Base-by-base conservation (phyloP, 2,797 vertebrate genomes). In the Fistularia tabacaria region DNA sequence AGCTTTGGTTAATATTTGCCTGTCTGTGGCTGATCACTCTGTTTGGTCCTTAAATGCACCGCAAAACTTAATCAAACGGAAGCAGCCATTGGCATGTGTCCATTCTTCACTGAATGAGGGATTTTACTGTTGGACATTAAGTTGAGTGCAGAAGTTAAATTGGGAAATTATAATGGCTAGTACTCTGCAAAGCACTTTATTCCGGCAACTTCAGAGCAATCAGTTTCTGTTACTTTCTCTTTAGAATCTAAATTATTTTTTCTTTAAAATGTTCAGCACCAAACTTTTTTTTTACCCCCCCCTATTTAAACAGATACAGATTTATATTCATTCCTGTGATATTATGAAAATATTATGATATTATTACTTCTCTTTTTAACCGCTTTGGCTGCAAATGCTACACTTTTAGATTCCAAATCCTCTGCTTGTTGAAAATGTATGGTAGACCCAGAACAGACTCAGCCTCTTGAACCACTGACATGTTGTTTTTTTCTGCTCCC, bases 61-160 rank as follows among this genome's bases (percentile, higher is more conserved):
- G 14, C 14, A 53, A 53, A 61, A 71, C 50, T 36, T 42, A 60
- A 14, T 70, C 39, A 51, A 13, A 53, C 3, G 11, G n/a, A 58
- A 45, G 42, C 15, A n/a, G 39, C 37, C 47, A 54, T 46, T 65
- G 57, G 46, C 14, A 40, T 3, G 8, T 42, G 9, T 38, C 14
- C 46, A 40, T 49, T 52, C 10, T 49, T 48, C 8, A 14, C n/a
- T 45, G n/a, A 6, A n/a, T 10, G 13, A 46, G 15, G 50, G 4
- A 8, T 12, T 63, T 57, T 52, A 47, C 10, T 36, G 36, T 41
- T 38, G n/a, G 37, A 46, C 36, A 48, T 57, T n/a, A 44, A 40
- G 6, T 71, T 44, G 57, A 40, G 38, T 46, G 36, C 39, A 7
- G 47, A 40, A 51, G 54, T 39, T 13, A 36, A 55, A 39, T 14